Evolutionary conservation across 1,140 invertebrate species (phyloP).

Genomic region (Drosophila ohnishii): DNA sequence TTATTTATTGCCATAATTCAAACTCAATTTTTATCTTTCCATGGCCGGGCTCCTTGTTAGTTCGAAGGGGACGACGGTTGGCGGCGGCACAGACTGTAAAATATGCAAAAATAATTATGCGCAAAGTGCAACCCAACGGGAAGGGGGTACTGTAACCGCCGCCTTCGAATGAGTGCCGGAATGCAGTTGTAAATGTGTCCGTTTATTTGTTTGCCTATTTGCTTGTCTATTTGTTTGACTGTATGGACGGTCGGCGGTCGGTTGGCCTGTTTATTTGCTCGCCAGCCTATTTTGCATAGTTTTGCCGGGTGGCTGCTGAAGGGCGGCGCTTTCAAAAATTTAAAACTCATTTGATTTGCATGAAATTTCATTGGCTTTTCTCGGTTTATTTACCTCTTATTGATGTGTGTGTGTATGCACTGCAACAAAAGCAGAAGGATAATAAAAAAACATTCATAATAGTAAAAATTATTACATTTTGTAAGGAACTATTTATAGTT

Average conservation of each 20-base stretch:
- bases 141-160: conserved; percentile 23
- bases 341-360: conserved; percentile 79
- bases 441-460: neutral
- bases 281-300: conserved; percentile 53
- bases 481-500: neutral
- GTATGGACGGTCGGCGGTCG: conserved; percentile 3
- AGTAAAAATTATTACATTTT: neutral
- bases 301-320: conserved; percentile 19
- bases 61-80: conserved; percentile 2
- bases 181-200: conserved; percentile 78
- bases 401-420: conserved; percentile 36
- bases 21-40: conserved; percentile 77
- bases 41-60: conserved; percentile 56
- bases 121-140: conserved; percentile 69
- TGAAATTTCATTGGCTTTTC: conserved; percentile 66
- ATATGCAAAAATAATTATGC: conserved; percentile 82
- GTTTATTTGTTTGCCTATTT: conserved; percentile 73
- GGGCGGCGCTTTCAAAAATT: conserved; percentile 60
- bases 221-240: conserved; percentile 53
- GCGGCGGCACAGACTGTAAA: conserved; percentile 41
- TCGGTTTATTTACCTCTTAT: conserved; percentile 47
- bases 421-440: neutral
- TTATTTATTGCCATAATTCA: conserved; percentile 80
- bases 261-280: conserved; percentile 51
- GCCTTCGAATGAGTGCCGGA: conserved; percentile 26